Conservation (phyloP, 2,797 vertebrate species). For the Lophius americanus region DNA sequence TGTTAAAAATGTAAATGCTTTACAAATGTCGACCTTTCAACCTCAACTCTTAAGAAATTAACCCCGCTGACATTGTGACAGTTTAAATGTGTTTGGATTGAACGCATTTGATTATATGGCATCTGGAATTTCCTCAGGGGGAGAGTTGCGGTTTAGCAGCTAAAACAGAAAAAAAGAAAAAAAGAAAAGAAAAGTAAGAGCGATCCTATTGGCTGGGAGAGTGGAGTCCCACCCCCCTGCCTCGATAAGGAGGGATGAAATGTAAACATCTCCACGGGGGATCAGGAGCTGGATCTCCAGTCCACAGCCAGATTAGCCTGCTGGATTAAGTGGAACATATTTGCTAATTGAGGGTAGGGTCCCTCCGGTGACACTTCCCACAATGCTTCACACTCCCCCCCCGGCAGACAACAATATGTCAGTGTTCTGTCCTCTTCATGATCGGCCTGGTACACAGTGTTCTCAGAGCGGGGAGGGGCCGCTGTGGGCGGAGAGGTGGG, state of each 20-base stretch:
- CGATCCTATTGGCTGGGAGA: constrained; percentile 26
- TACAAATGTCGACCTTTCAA: no score
- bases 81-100: neutral
- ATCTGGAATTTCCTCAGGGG: constrained; percentile 4
- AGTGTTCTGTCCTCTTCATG: constrained; percentile 36
- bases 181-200: constrained; percentile 10
- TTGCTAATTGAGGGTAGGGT: constrained; percentile 2
- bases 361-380: neutral
- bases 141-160: constrained; percentile 14
- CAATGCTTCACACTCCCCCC: neutral
- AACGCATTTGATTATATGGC: neutral
- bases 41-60: no score
- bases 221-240: constrained; percentile 4
- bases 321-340: constrained; percentile 10
- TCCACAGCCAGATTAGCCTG: constrained; percentile 26
- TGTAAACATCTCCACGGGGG: constrained; percentile 14
- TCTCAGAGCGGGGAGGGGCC: neutral
- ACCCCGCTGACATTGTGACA: no score
- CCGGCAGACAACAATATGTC: constrained; percentile 35
- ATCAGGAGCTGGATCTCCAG: neutral
- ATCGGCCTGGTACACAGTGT: constrained; percentile 50
- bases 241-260: neutral
- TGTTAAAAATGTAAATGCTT: no score
- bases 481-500: neutral
- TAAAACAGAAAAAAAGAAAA: neutral